Conservation (phyloP, 2,797 vertebrate species). For the Phoeniculus purpureus region DNA sequence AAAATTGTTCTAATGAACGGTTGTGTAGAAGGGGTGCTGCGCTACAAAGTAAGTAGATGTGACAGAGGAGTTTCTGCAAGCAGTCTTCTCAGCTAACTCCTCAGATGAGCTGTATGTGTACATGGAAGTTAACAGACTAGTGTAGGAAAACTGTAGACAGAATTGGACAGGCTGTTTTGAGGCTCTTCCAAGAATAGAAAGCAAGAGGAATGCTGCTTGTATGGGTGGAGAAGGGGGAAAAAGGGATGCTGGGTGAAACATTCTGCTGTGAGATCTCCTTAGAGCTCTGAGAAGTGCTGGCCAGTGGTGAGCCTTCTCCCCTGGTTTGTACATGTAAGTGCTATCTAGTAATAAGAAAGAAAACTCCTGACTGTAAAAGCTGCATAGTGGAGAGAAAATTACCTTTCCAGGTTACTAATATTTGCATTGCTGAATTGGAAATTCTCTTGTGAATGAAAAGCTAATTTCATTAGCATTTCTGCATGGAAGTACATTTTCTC, state of each 20-base stretch:
- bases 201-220: background rate
- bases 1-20: background rate
- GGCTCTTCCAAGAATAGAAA: background rate
- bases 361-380: background rate
- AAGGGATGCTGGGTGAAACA: background rate
- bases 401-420: background rate
- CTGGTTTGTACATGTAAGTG: background rate
- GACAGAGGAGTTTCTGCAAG: background rate
- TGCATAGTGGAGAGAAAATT: background rate
- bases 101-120: background rate
- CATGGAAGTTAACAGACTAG: slow-evolving; percentile 5
- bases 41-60: background rate
- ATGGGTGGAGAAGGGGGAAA: background rate
- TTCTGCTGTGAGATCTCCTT: background rate
- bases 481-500: background rate
- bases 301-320: background rate
- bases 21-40: background rate
- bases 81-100: background rate
- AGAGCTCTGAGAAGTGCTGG: background rate
- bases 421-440: background rate
- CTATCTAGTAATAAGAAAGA: background rate
- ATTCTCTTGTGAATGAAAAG: background rate
- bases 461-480: slow-evolving; percentile 5
- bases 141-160: background rate
- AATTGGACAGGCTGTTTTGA: background rate